Conservation (phyloP, 2,797 vertebrate species). For the Triplophysa yarkandensis region DNA sequence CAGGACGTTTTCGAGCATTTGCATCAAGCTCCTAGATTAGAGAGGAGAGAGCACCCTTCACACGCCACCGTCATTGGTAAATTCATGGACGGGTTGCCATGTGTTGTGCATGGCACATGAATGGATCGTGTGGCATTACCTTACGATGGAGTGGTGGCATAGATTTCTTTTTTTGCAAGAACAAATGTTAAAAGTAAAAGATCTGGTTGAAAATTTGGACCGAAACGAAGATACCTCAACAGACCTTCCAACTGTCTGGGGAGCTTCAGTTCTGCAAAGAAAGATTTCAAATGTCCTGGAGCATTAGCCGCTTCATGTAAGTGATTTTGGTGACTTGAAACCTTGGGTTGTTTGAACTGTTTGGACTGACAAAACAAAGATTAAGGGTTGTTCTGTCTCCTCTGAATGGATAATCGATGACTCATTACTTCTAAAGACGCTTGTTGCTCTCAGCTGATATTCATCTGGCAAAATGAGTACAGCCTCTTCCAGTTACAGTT, state of each 20-base stretch:
- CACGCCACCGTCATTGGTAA: slow-evolving; percentile 41
- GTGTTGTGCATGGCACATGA: background rate
- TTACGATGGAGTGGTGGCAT: background rate
- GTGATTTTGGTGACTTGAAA: slow-evolving; percentile 4
- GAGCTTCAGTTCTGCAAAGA: background rate
- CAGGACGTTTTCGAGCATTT: slow-evolving; percentile 86
- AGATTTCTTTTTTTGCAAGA: background rate
- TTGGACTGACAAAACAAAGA: slow-evolving; percentile 20
- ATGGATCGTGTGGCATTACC: slow-evolving; percentile 1
- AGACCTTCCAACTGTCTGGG: background rate
- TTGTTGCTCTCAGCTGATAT: background rate
- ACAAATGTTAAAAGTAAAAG: background rate
- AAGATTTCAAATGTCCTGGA: background rate
- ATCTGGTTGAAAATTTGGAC: background rate
- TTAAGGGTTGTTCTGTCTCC: background rate
- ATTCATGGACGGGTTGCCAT: background rate
- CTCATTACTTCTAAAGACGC: background rate
- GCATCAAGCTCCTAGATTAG: slow-evolving; percentile 85
- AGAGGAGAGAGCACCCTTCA: slow-evolving; percentile 59
- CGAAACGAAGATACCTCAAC: background rate
- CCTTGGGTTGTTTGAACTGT: background rate
- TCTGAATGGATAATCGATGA: slow-evolving; percentile 10
- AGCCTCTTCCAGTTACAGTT: background rate
- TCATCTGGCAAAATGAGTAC: background rate
- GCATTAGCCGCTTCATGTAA: background rate